These are phyloP conservation scores for Eulemur albifrons DNA, from an alignment of 2,797 vertebrate genomes.

Conservation along the genomic window DNA sequence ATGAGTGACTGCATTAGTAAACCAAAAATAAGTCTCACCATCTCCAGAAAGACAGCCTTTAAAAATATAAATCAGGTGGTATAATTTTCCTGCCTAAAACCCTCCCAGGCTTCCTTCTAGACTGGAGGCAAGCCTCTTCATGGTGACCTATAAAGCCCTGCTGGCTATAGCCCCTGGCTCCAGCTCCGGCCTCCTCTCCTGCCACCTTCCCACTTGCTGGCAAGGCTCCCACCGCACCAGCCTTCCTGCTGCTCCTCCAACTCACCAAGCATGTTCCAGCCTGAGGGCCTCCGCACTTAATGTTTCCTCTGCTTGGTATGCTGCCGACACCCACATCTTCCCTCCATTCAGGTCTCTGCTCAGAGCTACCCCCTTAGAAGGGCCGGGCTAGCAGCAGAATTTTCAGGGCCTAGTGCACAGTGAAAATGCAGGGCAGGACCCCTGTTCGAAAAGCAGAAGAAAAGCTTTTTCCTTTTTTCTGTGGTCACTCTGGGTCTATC, in stretches of 20 bases:
- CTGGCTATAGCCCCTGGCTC: neutral
- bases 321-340: neutral
- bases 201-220: neutral
- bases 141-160: neutral
- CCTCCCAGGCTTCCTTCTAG: neutral
- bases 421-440: neutral
- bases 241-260: neutral
- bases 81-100: neutral
- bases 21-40: neutral
- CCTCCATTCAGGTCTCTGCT: neutral
- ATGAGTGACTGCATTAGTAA: neutral
- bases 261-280: neutral
- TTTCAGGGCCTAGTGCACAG: neutral
- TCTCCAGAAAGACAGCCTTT: neutral
- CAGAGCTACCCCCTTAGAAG: neutral
- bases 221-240: neutral
- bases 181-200: neutral
- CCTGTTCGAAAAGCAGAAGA: neutral
- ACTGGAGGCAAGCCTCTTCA: neutral
- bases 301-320: neutral
- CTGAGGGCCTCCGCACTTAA: neutral
- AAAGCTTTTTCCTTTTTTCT: neutral
- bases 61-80: neutral
- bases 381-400: neutral
- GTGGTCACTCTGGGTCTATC: neutral